Conservation (phyloP, 2,797 vertebrate species). For the Rhabdophis nuchalis region DNA sequence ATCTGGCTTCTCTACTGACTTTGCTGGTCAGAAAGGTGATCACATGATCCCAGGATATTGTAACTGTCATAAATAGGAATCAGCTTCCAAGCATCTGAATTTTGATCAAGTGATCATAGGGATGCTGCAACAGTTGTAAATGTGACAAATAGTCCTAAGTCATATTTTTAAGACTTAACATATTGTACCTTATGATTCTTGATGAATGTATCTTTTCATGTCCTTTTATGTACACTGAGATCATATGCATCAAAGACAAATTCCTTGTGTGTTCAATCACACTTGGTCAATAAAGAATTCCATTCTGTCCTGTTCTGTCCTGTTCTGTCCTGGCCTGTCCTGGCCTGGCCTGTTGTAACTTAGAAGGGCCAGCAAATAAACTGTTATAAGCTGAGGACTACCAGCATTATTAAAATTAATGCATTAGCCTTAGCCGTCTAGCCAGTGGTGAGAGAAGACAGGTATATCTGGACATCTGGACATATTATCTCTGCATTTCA, state of each 20-base stretch:
- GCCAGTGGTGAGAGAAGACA: background rate
- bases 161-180: too few relatives aligned
- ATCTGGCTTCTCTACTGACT: background rate
- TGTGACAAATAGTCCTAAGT: background rate
- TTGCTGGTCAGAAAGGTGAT: background rate
- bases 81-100: background rate
- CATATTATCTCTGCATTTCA: background rate
- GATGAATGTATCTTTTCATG: too few relatives aligned
- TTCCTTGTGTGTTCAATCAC: too few relatives aligned
- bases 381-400: background rate
- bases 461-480: background rate
- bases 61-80: background rate
- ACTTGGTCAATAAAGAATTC: too few relatives aligned
- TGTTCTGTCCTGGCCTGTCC: background rate
- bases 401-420: background rate
- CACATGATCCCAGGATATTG: background rate
- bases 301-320: too few relatives aligned
- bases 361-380: background rate
- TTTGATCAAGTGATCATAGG: background rate
- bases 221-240: too few relatives aligned
- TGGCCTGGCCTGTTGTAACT: too few relatives aligned
- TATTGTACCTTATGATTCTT: too few relatives aligned
- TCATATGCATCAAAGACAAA: too few relatives aligned
- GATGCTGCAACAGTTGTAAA: background rate
- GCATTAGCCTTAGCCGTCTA: too few relatives aligned